Conservation (phyloP, 2,113 vertebrate species). For the Clupea harengus region DNA sequence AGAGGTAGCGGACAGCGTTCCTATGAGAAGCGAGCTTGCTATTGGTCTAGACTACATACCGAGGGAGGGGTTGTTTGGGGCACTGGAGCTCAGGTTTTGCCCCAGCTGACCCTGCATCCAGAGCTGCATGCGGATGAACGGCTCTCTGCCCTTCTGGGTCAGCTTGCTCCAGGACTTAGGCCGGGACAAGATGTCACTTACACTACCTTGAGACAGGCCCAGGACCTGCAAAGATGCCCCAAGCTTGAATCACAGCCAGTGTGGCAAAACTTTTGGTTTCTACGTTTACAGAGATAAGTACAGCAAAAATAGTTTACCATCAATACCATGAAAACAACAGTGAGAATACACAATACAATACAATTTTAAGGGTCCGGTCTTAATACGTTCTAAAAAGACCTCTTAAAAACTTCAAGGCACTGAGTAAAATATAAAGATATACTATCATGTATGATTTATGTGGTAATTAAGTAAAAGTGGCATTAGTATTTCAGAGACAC, state of each 20-base stretch:
- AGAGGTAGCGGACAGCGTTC: background rate
- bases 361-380: too few relatives aligned
- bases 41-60: background rate
- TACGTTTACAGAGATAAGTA: background rate
- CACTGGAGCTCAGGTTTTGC: conserved; percentile 46
- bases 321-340: too few relatives aligned
- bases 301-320: too few relatives aligned
- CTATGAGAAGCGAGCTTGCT: background rate
- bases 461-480: background rate
- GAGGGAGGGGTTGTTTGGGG: background rate
- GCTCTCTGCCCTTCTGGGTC: conserved; percentile 92
- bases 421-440: background rate
- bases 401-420: background rate
- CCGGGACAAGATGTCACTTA: conserved; percentile 87
- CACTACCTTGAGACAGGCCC: background rate
- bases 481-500: conserved; percentile 8
- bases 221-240: background rate
- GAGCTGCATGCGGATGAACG: conserved; percentile 94
- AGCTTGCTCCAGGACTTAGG: conserved; percentile 95
- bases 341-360: too few relatives aligned
- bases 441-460: background rate
- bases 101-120: conserved; percentile 96
- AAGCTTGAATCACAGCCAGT: background rate
- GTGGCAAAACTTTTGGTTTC: too few relatives aligned
- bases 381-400: too few relatives aligned